Conservation (phyloP, 2,797 vertebrate species). For the Bovichtus diacanthus region DNA sequence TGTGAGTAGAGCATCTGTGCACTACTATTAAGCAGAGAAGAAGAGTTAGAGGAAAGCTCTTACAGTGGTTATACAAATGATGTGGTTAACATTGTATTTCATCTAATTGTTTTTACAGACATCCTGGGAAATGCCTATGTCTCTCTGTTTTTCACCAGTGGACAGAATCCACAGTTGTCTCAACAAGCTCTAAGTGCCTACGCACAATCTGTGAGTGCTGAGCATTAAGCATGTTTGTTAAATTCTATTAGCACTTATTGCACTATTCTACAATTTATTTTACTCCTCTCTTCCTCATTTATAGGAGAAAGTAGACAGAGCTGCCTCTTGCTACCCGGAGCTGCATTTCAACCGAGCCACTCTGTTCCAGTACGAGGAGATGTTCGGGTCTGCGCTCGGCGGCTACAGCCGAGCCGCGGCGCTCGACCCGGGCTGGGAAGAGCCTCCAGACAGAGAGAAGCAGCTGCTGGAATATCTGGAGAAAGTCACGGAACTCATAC, state of each 20-base stretch:
- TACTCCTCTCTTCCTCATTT: background rate
- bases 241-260: background rate
- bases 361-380: constrained; percentile 93
- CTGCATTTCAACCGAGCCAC: constrained; percentile 92
- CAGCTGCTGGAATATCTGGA: constrained; percentile 89
- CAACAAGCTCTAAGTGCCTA: constrained; percentile 94
- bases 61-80: background rate
- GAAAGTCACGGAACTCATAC: constrained; percentile 85
- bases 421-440: constrained; percentile 89
- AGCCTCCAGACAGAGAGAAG: constrained; percentile 86
- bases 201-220: constrained; percentile 89
- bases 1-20: constrained; percentile 85
- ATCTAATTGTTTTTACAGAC: constrained; percentile 80
- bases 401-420: constrained; percentile 88
- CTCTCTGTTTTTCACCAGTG: constrained; percentile 92
- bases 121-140: constrained; percentile 93
- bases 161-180: constrained; percentile 92
- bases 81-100: background rate
- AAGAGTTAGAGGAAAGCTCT: background rate
- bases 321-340: constrained; percentile 89
- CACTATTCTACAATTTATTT: background rate
- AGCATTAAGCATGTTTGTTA: background rate
- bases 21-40: background rate
- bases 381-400: constrained; percentile 88
- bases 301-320: constrained; percentile 90